Conservation (phyloP, 35 echinoderm and acorn worm genomes). For the Ptychodera flava region DNA sequence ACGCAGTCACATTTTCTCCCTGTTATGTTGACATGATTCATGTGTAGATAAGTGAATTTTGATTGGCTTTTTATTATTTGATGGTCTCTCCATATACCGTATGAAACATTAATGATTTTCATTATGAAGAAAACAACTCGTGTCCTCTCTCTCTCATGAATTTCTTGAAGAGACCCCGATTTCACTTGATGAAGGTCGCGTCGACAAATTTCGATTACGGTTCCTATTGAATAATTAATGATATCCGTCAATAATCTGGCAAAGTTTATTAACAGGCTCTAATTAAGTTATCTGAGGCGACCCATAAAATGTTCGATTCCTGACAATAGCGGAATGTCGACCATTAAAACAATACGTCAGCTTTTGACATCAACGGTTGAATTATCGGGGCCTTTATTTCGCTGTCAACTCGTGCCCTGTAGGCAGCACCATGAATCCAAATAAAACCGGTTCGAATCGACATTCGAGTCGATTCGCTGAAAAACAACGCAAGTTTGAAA, state of each 20-base stretch:
- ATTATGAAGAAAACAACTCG: neutral
- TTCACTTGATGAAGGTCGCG: neutral
- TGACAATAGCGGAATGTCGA: no score
- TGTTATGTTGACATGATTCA: no score
- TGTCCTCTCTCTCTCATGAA: no score
- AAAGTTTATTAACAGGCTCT: neutral
- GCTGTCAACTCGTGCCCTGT: no score
- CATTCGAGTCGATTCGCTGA: no score
- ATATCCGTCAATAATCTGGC: neutral
- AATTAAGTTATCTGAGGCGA: neutral
- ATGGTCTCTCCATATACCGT: neutral
- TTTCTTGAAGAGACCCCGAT: neutral
- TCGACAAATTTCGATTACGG: neutral
- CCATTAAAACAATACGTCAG: no score
- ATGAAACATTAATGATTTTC: neutral
- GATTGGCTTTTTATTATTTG: constrained; percentile 2
- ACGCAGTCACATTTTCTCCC: no score
- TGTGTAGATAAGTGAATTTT: neutral
- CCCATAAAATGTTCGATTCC: neutral
- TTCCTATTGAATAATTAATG: neutral
- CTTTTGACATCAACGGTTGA: no score
- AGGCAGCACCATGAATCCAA: no score
- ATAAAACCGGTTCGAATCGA: no score
- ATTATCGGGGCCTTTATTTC: no score
- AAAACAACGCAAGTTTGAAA: no score